Percentiles rank a stretch among this genome's conserved stretches.
These are phyloP conservation scores for Artemisiospiza belli DNA, from an alignment of 2,113 vertebrate genomes.

Conservation along the genomic window DNA sequence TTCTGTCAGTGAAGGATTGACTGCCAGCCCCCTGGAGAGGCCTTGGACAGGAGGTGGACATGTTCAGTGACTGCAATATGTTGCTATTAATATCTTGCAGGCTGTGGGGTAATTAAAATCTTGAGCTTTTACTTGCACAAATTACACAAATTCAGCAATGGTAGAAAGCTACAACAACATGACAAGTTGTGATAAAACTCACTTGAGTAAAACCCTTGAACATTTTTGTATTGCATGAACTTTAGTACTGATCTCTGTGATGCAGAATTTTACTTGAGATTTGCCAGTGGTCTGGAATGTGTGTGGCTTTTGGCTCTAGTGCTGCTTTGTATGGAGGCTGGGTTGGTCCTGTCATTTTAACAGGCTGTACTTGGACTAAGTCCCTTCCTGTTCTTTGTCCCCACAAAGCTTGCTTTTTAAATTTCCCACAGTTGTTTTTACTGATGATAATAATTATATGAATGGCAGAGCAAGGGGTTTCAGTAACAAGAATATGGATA, in stretches of 20 bases:
- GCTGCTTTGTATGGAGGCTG: accelerated
- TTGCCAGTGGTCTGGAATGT: neutral
- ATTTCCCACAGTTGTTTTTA: neutral
- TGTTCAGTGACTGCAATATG: neutral
- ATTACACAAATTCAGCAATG: neutral
- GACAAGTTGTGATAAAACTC: neutral
- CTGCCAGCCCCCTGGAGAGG: neutral
- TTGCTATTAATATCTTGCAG: conserved; percentile 1
- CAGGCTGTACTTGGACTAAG: neutral
- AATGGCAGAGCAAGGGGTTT: neutral
- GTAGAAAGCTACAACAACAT: neutral
- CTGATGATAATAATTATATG: neutral
- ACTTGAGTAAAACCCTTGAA: neutral
- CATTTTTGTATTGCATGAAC: neutral
- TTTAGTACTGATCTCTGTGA: neutral
- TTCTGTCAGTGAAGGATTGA: neutral
- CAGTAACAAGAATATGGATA: neutral
- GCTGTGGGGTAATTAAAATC: neutral
- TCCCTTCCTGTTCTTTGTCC: neutral
- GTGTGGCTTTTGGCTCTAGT: neutral
- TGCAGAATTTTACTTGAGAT: neutral
- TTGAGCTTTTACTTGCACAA: neutral
- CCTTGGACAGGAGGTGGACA: neutral
- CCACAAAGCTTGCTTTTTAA: neutral
- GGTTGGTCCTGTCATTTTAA: neutral